Evolutionary conservation across 2,888 invertebrate species (phyloP).

Genomic region (Elmis aenea): DNA sequence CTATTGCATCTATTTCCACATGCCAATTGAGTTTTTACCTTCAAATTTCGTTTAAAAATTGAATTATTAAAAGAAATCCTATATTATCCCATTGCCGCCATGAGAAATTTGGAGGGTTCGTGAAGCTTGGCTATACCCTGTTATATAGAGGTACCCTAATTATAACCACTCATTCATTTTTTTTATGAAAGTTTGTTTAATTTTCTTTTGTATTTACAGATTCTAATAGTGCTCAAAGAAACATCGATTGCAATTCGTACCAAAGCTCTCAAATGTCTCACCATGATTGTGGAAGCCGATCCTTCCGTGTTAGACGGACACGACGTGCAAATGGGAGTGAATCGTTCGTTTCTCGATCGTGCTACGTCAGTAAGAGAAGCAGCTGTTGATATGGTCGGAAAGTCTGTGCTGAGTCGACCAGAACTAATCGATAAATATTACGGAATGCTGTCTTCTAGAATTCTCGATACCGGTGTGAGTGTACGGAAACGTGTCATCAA

Average conservation of each 20-base stretch:
- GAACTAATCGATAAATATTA: slow-evolving; percentile 93
- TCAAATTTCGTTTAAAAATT: too few species aligned
- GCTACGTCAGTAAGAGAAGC: slow-evolving; percentile 94
- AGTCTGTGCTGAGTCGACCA: slow-evolving; percentile 88
- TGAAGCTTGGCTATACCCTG: too few species aligned
- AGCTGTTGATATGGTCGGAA: slow-evolving; percentile 92
- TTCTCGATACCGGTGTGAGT: slow-evolving; percentile 94
- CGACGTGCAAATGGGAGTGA: slow-evolving; percentile 90
- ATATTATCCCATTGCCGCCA: too few species aligned
- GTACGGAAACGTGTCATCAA: slow-evolving; percentile 95
- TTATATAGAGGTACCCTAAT: too few species aligned
- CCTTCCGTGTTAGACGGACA: slow-evolving; percentile 74
- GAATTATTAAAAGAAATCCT: too few species aligned
- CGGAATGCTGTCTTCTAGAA: slow-evolving; percentile 80
- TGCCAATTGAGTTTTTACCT: too few species aligned
- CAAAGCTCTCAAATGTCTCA: slow-evolving; percentile 93
- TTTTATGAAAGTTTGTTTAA: background rate
- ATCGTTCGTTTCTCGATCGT: slow-evolving; percentile 86
- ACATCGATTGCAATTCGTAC: slow-evolving; percentile 87
- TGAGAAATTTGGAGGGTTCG: too few species aligned
- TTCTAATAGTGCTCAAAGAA: slow-evolving; percentile 54
- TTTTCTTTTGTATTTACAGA: background rate
- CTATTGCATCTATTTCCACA: too few species aligned
- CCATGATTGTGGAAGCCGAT: slow-evolving; percentile 94
- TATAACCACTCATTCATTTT: background rate